Conservation (phyloP, 1,140 invertebrate genomes). For the Goniozus legneri region DNA sequence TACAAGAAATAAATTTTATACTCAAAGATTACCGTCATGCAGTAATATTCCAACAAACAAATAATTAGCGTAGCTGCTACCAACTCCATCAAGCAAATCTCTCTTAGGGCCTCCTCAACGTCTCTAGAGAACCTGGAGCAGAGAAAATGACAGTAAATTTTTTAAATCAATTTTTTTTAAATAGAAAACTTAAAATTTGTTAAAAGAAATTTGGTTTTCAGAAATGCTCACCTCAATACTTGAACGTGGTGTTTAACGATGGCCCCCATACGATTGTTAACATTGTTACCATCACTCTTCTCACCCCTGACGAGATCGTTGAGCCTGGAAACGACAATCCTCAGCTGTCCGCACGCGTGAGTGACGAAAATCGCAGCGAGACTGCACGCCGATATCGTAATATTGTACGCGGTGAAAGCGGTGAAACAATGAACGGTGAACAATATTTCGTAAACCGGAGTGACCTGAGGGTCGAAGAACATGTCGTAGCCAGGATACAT, state of each 20-base stretch:
- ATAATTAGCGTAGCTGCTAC: constrained; percentile 24
- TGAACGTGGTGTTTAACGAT: constrained; percentile 34
- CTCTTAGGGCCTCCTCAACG: constrained; percentile 22
- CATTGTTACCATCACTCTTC: constrained; percentile 1
- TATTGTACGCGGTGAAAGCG: constrained; percentile 11
- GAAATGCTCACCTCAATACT: constrained; percentile 25
- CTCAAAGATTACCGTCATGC: constrained; percentile 2
- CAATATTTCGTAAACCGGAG: constrained; percentile 17
- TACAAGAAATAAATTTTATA: not conserved
- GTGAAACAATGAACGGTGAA: constrained; percentile 8
- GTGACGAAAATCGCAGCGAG: constrained; percentile 15
- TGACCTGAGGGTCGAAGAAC: constrained; percentile 1
- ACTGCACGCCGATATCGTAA: constrained; percentile 8
- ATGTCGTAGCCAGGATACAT: constrained; percentile 12
- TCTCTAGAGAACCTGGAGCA: constrained; percentile 21
- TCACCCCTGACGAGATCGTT: constrained; percentile 3
- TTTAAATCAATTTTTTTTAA: not conserved
- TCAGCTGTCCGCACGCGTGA: constrained; percentile 19
- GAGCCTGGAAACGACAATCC: constrained; percentile 10
- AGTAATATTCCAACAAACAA: constrained; percentile 15
- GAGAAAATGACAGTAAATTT: not conserved
- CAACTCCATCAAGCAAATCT: constrained; percentile 28
- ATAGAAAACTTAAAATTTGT: constrained; percentile 5
- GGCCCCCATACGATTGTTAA: constrained; percentile 13
- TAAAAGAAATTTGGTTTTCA: constrained; percentile 15